phyloP scores from a whole-genome alignment of 2,888 invertebrate genomes.

The Leucania comma region DNA sequence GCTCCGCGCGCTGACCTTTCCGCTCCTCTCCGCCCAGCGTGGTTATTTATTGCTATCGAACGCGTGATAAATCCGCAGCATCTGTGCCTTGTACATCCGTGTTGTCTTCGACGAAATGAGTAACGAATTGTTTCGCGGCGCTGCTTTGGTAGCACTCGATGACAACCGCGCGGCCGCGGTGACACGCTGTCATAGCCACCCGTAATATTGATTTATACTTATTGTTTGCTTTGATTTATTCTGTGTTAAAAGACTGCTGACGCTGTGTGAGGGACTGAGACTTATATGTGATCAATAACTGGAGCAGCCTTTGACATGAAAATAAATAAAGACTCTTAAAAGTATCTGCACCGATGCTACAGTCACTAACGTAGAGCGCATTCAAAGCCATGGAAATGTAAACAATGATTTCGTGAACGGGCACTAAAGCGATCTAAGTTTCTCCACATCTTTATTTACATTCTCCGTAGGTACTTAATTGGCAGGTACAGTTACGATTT shows the following conservation, averaged over 20 bases:
- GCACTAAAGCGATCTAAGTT: constrained; percentile 55
- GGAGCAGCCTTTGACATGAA: constrained; percentile 6
- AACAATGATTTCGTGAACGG: constrained; percentile 65
- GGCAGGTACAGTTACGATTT: constrained; percentile 70
- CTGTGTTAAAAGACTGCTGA: constrained; percentile 18
- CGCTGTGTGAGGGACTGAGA: constrained; percentile 24
- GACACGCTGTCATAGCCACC: constrained; percentile 52
- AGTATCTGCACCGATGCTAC: constrained; percentile 9
- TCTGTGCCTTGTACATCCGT: constrained; percentile 82
- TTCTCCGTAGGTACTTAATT: constrained; percentile 68
- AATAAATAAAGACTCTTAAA: constrained; percentile 14
- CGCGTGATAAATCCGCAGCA: constrained; percentile 82
- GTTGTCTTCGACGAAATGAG: constrained; percentile 76
- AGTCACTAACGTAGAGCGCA: constrained; percentile 13
- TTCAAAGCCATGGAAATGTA: constrained; percentile 32
- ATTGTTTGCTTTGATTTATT: constrained; percentile 48
- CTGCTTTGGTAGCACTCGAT: constrained; percentile 68
- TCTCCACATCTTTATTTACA: constrained; percentile 57
- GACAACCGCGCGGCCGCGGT: constrained; percentile 62
- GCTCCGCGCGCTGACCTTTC: constrained; percentile 78
- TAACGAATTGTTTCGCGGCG: constrained; percentile 71
- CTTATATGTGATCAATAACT: constrained; percentile 13
- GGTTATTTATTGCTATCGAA: constrained; percentile 83
- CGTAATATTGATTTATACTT: constrained; percentile 54
- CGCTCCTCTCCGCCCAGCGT: constrained; percentile 76